A percentile compares a stretch with the other conserved stretches of the same genome.
These are phyloP conservation scores for Cyaniris semiargus DNA, from an alignment of 2,888 invertebrate genomes.

Conservation along the genomic window DNA sequence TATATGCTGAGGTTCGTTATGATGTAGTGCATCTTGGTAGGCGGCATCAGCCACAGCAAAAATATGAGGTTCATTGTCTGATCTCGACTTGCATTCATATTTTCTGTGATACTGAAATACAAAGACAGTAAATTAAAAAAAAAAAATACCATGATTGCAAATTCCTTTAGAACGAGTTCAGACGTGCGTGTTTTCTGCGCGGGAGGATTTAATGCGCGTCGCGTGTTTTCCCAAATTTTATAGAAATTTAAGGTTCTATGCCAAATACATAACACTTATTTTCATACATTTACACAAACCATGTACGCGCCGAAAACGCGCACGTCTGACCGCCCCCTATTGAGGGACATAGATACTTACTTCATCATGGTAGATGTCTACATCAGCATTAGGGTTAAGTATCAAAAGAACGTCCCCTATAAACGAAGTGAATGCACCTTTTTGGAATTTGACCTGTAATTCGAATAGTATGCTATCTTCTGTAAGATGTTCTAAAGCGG, in stretches of 20 bases:
- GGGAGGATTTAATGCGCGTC: too few relatives aligned
- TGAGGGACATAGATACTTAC: constrained; percentile 68
- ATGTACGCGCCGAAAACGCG: too few relatives aligned
- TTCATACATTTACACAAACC: too few relatives aligned
- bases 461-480: constrained; percentile 86
- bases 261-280: too few relatives aligned
- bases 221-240: too few relatives aligned
- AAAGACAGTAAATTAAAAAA: constrained; percentile 19
- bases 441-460: constrained; percentile 83
- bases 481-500: constrained; percentile 86
- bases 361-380: constrained; percentile 86
- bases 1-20: constrained; percentile 91
- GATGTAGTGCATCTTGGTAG: constrained; percentile 94
- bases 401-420: constrained; percentile 90
- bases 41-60: constrained; percentile 94
- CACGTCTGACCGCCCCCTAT: too few relatives aligned
- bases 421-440: constrained; percentile 87
- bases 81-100: constrained; percentile 91
- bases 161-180: background rate
- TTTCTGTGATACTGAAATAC: constrained; percentile 86
- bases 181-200: too few relatives aligned
- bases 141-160: background rate
- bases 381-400: constrained; percentile 88
- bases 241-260: too few relatives aligned
- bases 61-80: constrained; percentile 94